Base-by-base conservation (phyloP, 2,888 invertebrate species). In the Acanthoscelides obtectus region DNA sequence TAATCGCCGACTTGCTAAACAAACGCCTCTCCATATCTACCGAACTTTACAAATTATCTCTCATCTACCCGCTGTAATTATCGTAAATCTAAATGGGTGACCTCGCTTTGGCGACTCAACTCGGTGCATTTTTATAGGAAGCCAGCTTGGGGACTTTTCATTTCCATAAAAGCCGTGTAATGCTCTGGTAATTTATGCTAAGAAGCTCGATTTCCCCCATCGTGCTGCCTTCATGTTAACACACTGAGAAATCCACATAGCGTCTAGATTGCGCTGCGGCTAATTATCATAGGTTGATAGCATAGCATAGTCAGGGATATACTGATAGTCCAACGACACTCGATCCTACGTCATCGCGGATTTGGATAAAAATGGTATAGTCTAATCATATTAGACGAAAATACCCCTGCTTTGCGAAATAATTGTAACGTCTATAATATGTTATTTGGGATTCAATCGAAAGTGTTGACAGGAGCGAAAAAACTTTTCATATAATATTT, bases 1-100 rank as follows among this genome's bases (percentile, higher is more conserved):
- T 82, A 84, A 83, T 83, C 82, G 81, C 79, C 77, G 45, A 45
- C 45, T 45, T 45, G 45, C 45, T 45, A 45, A 45, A 45, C 45
- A 45, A 45, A 45, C 45, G 45, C 45, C 45, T 45, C 45, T 45
- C 45, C 45, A 45, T 45, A 45, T 45, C 45, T 45, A 45, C 45
- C 45, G 45, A 45, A 45, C 45, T 45, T 45, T 45, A 45, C 45
- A 45, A 45, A 45, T 45, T 45, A 45, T 45, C 45, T 45, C 45
- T 45, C 45, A 45, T 45, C 45, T 45, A 45, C 45, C 45, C 6
- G 17, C 45, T 45, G 45, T 45, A 45, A 45, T 45, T 45, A 45
- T 45, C 45, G 45, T 45, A 45, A 45, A 45, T 45, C 45, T 45
- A 45, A 45, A 45, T 45, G 45, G 45, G 45, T 45, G 45, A 45